A percentile compares a stretch with the other conserved stretches of the same genome.
phyloP scores from a whole-genome alignment of 2,888 invertebrate species.

The Zygothrica quintamaculata region DNA sequence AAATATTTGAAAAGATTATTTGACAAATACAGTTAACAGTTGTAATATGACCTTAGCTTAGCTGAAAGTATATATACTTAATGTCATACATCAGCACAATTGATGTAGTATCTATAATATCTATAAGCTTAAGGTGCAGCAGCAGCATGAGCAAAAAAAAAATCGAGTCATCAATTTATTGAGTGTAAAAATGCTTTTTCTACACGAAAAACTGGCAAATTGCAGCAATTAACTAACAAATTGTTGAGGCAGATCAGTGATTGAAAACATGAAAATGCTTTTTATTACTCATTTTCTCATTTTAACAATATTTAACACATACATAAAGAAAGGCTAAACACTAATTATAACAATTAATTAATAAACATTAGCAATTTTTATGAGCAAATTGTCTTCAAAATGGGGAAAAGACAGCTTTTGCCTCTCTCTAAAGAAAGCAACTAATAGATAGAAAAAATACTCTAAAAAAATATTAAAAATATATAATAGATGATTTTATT shows the following conservation, averaged over 20 bases:
- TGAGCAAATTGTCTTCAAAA: slow-evolving; percentile 34
- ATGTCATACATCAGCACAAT: neutral
- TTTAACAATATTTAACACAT: slow-evolving; percentile 6
- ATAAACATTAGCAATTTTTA: slow-evolving; percentile 18
- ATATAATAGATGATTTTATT: no score
- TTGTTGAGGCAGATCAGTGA: slow-evolving; percentile 76
- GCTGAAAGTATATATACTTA: slow-evolving; percentile 4
- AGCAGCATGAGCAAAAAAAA: no score
- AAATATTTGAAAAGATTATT: slow-evolving; percentile 1
- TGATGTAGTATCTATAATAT: neutral
- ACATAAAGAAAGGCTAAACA: slow-evolving; percentile 24
- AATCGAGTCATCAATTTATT: slow-evolving; percentile 23
- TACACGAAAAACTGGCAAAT: slow-evolving; percentile 46
- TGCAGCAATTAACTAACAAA: slow-evolving; percentile 70
- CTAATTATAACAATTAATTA: slow-evolving; percentile 41
- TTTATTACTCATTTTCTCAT: slow-evolving; percentile 58
- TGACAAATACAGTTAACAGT: slow-evolving; percentile 9
- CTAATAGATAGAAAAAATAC: no score
- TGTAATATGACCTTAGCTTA: slow-evolving; percentile 30
- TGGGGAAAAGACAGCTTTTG: no score
- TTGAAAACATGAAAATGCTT: slow-evolving; percentile 71
- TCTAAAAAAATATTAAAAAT: no score
- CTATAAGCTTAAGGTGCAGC: slow-evolving; percentile 8
- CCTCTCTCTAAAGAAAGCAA: no score
- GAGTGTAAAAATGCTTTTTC: slow-evolving; percentile 14